Percentiles rank a stretch among this genome's conserved stretches.
phyloP scores from a whole-genome alignment of 1,140 invertebrate genomes.

The Drosophila pseudoobscura region DNA sequence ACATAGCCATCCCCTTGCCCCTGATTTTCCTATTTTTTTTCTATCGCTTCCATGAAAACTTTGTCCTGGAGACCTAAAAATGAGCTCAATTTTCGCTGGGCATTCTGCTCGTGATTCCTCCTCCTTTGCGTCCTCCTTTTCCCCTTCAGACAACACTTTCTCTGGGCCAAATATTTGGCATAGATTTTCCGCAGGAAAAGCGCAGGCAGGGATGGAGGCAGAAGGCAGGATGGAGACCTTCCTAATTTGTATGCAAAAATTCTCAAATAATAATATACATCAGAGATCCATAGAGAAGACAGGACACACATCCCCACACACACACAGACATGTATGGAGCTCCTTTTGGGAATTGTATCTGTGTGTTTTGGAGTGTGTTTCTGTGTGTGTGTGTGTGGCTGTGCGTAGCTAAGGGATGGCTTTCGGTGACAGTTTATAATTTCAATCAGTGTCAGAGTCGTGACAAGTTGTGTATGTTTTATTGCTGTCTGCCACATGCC shows the following conservation, averaged over 20 bases:
- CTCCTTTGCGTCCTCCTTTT: too few species aligned
- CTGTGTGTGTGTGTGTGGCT: not conserved
- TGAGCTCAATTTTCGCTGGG: not conserved
- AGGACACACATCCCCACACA: constrained; percentile 7
- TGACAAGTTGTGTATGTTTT: constrained; percentile 65
- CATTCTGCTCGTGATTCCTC: not conserved
- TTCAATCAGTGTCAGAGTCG: constrained; percentile 72
- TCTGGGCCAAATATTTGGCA: constrained; percentile 67
- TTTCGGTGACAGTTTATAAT: constrained; percentile 66
- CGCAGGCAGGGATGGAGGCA: not conserved
- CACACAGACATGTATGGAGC: not conserved
- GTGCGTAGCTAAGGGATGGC: constrained; percentile 22
- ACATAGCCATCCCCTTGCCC: not conserved
- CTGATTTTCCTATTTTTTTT: constrained; percentile 30
- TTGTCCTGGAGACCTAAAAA: constrained; percentile 13
- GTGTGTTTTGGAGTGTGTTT: too few species aligned
- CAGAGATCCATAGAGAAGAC: constrained; percentile 8
- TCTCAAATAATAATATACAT: constrained; percentile 64
- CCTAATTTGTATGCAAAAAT: constrained; percentile 74
- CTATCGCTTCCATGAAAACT: constrained; percentile 38
- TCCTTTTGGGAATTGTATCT: too few species aligned
- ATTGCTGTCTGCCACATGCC: constrained; percentile 18
- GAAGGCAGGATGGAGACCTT: constrained; percentile 39
- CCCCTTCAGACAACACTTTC: constrained; percentile 63
- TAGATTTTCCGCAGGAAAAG: constrained; percentile 39